Evolutionary conservation across 2,113 vertebrate genomes (phyloP).

Genomic region (Amia ocellicauda): DNA sequence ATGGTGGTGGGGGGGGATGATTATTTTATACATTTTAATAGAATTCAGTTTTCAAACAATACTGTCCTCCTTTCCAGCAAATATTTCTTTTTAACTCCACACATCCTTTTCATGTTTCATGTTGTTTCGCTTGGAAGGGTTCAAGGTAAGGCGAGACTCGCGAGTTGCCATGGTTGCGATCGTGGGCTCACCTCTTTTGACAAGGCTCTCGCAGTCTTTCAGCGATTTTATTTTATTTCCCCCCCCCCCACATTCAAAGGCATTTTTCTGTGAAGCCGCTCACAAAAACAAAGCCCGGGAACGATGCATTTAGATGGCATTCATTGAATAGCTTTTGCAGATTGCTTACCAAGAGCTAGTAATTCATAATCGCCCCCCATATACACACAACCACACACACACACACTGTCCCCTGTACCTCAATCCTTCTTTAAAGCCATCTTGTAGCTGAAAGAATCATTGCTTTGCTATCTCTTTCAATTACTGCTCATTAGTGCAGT

Average conservation of each 20-base stretch:
- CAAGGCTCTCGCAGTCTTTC: slow-evolving; percentile 27
- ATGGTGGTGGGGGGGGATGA: too few species aligned
- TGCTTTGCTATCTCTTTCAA: neutral
- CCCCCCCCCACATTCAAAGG: slow-evolving; percentile 33
- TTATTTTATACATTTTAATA: too few species aligned
- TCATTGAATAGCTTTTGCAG: slow-evolving; percentile 15
- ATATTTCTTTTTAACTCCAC: too few species aligned
- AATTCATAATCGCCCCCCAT: too few species aligned
- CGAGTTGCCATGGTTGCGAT: slow-evolving; percentile 61
- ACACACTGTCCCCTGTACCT: neutral
- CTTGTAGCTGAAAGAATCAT: neutral
- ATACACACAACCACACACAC: neutral
- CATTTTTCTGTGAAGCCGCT: slow-evolving; percentile 22
- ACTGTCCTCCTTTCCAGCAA: too few species aligned
- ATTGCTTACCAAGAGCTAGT: neutral
- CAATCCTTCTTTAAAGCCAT: neutral
- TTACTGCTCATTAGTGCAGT: slow-evolving; percentile 7
- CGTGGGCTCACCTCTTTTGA: slow-evolving; percentile 29
- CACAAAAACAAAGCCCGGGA: slow-evolving; percentile 23
- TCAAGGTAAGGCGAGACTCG: slow-evolving; percentile 53
- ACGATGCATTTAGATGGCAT: slow-evolving; percentile 20
- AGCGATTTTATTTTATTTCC: neutral
- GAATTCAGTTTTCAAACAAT: too few species aligned
- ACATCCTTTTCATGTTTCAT: slow-evolving; percentile 3
- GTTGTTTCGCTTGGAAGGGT: slow-evolving; percentile 30